Evolutionary conservation across 1,140 invertebrate species (phyloP).

Genomic region (Temnothorax longispinosus): DNA sequence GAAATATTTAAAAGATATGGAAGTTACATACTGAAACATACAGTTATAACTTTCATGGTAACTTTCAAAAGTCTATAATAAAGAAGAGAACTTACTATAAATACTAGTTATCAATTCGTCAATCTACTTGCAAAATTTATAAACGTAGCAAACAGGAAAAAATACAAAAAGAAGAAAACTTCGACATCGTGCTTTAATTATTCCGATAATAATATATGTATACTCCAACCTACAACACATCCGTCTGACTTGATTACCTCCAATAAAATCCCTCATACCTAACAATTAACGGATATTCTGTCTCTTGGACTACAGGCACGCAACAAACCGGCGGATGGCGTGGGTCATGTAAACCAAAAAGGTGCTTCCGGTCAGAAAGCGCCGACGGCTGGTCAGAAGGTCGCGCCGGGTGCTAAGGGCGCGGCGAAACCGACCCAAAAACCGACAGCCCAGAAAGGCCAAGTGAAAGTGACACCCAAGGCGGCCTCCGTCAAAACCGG

Average conservation of each 20-base stretch:
- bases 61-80: not conserved
- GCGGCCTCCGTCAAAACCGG: constrained; percentile 88
- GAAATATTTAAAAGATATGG: not conserved
- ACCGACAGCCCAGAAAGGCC: constrained; percentile 85
- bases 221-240: not conserved
- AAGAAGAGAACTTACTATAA: not conserved
- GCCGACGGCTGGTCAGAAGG: constrained; percentile 87
- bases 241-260: not conserved
- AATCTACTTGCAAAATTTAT: not conserved
- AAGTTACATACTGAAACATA: not conserved
- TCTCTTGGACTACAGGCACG: constrained; percentile 87
- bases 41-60: not conserved
- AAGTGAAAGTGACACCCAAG: constrained; percentile 83
- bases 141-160: not conserved
- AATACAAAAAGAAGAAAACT: not conserved
- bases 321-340: constrained; percentile 92
- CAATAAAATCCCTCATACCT: not conserved
- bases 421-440: constrained; percentile 84
- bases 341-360: constrained; percentile 90
- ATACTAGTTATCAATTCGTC: not conserved
- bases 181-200: not conserved
- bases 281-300: constrained; percentile 40
- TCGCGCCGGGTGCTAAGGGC: constrained; percentile 87
- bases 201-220: not conserved
- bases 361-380: constrained; percentile 86